Evolutionary conservation across 2,797 vertebrate genomes (phyloP), one percentile per base, ranked within the genome.

Genomic region (Artibeus jamaicensis): DNA sequence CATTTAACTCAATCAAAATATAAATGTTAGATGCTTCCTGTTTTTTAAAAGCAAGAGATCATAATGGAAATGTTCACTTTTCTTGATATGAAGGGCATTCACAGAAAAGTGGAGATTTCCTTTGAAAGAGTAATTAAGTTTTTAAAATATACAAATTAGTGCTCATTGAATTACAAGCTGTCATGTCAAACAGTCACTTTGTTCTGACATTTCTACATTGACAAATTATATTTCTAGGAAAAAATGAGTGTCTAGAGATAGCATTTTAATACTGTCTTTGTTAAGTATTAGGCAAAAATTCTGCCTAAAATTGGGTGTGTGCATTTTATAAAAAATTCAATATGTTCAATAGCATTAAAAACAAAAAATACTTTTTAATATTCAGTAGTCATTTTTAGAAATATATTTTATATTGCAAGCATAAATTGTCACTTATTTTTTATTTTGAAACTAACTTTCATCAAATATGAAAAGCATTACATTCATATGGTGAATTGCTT

Each of bases 91-190:
- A 34, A 94, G 93, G 44, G 97, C 32, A 97, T 84, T 97, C 85
- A 62, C 16, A 95, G 71, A 34, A 96, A 95, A 82, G 46, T 67
- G 57, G 71, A 96, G 44, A 92, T 85, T 90, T 91, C 57, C 67
- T 96, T 95, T 93, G 53, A 93, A 94, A 73, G 53, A 68, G 29
- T 91, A 94, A 93, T 89, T 93, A 93, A 90, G 39, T 50, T 95
- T 95, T 95, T 77, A 68, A 95, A 97, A 94, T 93, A 87, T 48
- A 91, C 65, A 93, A 93, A 91, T 97, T 79, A 94, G 39, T 86
- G n/a, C 37, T 78, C 29, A 92, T 57, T 92, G 65, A 91, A 92
- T 95, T 85, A 79, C 65, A 90, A 95, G 4, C n/a, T 94, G 48
- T 81, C 76, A 82, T 93, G 95, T 96, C 57, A 59, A 94, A 82